Evolutionary conservation across 2,888 invertebrate species (phyloP).

Genomic region (Osedax fenrisi): DNA sequence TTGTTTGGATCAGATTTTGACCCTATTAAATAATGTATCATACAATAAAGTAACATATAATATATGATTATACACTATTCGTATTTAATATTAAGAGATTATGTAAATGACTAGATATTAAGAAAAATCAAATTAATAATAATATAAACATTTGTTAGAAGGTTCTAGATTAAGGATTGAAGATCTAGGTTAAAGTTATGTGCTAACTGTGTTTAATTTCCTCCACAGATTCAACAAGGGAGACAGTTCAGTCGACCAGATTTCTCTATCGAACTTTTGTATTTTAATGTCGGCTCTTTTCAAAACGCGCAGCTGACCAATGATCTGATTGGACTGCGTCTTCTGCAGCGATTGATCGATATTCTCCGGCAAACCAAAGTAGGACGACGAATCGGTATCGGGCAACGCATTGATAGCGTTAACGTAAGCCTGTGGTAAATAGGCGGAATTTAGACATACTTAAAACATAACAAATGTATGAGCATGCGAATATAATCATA

Average conservation of each 20-base stretch:
- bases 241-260: slow-evolving; percentile 58
- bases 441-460: not conserved
- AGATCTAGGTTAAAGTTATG: not conserved
- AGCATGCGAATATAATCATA: too few species aligned
- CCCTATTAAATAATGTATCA: slow-evolving; percentile 39
- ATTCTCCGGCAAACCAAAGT: slow-evolving; percentile 74
- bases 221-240: slow-evolving; percentile 72
- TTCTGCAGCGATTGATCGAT: slow-evolving; percentile 73
- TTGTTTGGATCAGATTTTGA: slow-evolving; percentile 45
- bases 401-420: slow-evolving; percentile 60
- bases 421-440: slow-evolving; percentile 58
- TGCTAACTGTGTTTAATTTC: slow-evolving; percentile 54
- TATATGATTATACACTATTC: too few species aligned
- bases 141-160: too few species aligned
- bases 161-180: too few species aligned
- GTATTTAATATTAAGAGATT: too few species aligned
- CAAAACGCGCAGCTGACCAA: slow-evolving; percentile 57
- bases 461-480: too few species aligned
- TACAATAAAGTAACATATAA: too few species aligned
- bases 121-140: not conserved
- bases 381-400: slow-evolving; percentile 63
- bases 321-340: slow-evolving; percentile 56
- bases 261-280: slow-evolving; percentile 53
- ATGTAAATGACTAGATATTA: not conserved
- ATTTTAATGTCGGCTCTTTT: slow-evolving; percentile 51